Base-by-base conservation (phyloP, 2,797 vertebrate species). In the Platalea minor region DNA sequence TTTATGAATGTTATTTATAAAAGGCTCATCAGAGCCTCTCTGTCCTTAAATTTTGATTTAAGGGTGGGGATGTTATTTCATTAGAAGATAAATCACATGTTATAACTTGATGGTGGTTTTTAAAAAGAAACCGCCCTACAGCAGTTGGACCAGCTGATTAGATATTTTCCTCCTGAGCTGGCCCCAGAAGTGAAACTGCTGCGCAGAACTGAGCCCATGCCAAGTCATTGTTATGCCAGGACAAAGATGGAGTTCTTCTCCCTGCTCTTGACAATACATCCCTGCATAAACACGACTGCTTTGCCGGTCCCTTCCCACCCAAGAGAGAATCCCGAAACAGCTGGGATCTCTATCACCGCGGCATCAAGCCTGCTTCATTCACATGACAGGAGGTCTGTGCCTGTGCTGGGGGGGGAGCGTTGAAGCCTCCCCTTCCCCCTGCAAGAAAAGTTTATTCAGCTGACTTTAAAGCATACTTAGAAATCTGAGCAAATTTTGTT, bases 41-140 rank as follows among this genome's bases (percentile, higher is more conserved):
- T 35, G 33, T 54, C 64, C 65, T 89, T 74, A 87, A 91, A 81
- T 81, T 39, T 68, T 8, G 5, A 88, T 20, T 81, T 65, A 76
- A 91, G 94, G 95, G 94, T 84, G 92, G 93, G 57, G 91, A 89
- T 91, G 65, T 85, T 93, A 92, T 96, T 95, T 91, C 57, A 3
- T 89, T 61, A 73, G 91, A 91, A 93, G 73, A 95, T 43, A 93
- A 86, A 94, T 84, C 89, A 93, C 88, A 89, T 80, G 88, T 88
- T 93, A 50, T 64, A 92, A 96, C 91, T 87, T 69, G 94, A 93
- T 45, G 61, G 75, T 28, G 81, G 69, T 41, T 81, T 91, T 92
- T 41, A 84, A 94, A 97, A 91, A 95, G 84, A 97, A 97, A 86
- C 85, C 29, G 31, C 87, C 89, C 91, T 51, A 26, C 35, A 84